Base-by-base conservation (phyloP, 2,888 invertebrate species). In the Tetropium fuscum region DNA sequence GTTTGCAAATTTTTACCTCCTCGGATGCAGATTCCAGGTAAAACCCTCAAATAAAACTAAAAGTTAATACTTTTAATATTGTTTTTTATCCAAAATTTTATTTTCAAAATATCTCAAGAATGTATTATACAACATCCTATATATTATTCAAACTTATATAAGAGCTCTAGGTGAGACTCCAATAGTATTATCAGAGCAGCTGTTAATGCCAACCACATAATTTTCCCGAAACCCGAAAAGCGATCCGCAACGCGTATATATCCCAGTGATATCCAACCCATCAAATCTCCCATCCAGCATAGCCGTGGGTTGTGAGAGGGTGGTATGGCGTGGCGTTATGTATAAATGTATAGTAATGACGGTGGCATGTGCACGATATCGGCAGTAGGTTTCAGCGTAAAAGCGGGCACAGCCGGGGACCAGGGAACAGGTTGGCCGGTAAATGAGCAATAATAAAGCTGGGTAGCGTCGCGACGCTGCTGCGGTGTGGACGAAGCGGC, bases 391-490 rank as follows among this genome's bases (percentile, higher is more conserved):
- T 51, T 25, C 40, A 40, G 51, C 40, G 51, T 38, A 38, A 40
- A 40, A 38, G 51, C 53, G 40, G 66, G 60, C 60, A 62, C 55
- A 63, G 63, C 55, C 61, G 49, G 60, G 59, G 68, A 65, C 63
- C 57, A 64, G 71, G 60, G 72, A 75, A 75, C 75, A 74, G 76
- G 76, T 77, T 74, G 74, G 76, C 73, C 77, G 71, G 71, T 74
- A 76, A 78, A 79, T 78, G 78, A 78, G 78, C 78, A 78, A 76
- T 78, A 78, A 77, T 78, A 74, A 76, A 73, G 75, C 72, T 64
- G 74, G 73, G 74, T 72, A 69, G 74, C 73, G 74, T 63, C 63
- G 65, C 65, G 64, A 54, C 60, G 60, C 41, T 32, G 59, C 60
- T 56, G 76, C 75, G 74, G 76, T 73, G 74, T 74, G 74, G 77